Evolutionary conservation across 2,797 vertebrate species (phyloP), one percentile per base, ranked within the genome.

Genomic region (Acipenser ruthenus): DNA sequence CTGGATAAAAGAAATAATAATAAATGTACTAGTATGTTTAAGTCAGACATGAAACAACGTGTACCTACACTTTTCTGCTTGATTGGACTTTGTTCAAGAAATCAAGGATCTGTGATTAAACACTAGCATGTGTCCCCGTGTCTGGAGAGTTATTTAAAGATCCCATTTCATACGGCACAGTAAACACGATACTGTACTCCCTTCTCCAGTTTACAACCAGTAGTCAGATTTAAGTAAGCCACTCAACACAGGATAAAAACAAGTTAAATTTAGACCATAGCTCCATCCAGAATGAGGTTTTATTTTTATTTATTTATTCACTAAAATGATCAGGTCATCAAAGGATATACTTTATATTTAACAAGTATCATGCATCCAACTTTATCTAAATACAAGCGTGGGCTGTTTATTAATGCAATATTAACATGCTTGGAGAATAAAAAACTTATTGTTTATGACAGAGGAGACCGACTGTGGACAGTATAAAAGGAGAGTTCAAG

Each of bases 21-120:
- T 37, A 37, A 37, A 37, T 37, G 37, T 37, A 5, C 37, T 37
- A 37, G 37, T 37, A 5, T 37, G 18, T 1, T 1, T 37, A 37
- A 37, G 37, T 37, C 37, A 37, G 3, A 4, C 37, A 37, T 4
- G 37, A 37, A 37, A 37, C 37, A 37, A 37, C 4, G 37, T 37
- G 37, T 10, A 58, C 55, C 59, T 37, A 37, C 37, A 5, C 37
- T 37, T 37, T 37, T 11, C 53, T 56, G 15, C 56, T 48, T 49
- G 65, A 59, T 49, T 13, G 47, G n/a, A 48, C 47, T 55, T 55
- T 66, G 65, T 49, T 53, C 58, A 66, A 56, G 65, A 53, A 66
- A 66, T 66, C 13, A 66, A 51, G 49, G 48, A 67, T 50, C 56
- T 60, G 13, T 61, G 58, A 50, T 50, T 61, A 11, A 62, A 61